Evolutionary conservation across 2,888 invertebrate species (phyloP), one percentile per base, ranked within the genome.

Genomic region (Drosophila vallismaia): DNA sequence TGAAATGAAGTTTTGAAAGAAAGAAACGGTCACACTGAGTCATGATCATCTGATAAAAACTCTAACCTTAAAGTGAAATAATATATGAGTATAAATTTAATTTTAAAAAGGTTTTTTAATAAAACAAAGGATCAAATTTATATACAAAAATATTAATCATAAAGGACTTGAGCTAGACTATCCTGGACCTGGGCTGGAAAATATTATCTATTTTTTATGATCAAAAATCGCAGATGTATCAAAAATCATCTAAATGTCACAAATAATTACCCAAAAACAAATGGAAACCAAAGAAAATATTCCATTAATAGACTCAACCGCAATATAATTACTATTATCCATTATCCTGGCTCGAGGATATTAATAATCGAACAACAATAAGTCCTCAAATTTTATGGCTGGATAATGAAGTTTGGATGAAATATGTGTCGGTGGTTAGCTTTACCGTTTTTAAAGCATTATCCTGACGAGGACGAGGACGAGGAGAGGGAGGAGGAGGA

Each of bases 371-470:
- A 29, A 53, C 19, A 19, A 42, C 12, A 53, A 10, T 29, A 29
- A 29, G 42, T 42, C 50, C 24, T 50, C 24, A 33, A 26, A n/a
- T 46, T 33, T 33, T 0, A 45, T 56, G 44, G 12, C 8, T 45
- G 2, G 10, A 33, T 19, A 36, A 59, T 19, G 1, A 19, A 9
- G 7, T 59, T 36, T 28, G 9, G 36, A n/a, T 26, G n/a, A 9
- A 59, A 57, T 46, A 26, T 60, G 40, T 19, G 7, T 19, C 9
- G 40, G 40, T 42, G 40, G 19, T 42, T 42, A 42, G n/a, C 40
- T 42, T 48, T 33, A 4, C 31, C 14, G n/a, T 42, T 40, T 44
- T 48, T 62, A 19, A 19, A 44, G 40, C 62, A 62, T 46, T 62
- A 19, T 28, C 14, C 33, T 46, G 31, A 3, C 50, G 6, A 12